phyloP scores from a whole-genome alignment of 2,113 vertebrate genomes.

The Bettongia penicillata region DNA sequence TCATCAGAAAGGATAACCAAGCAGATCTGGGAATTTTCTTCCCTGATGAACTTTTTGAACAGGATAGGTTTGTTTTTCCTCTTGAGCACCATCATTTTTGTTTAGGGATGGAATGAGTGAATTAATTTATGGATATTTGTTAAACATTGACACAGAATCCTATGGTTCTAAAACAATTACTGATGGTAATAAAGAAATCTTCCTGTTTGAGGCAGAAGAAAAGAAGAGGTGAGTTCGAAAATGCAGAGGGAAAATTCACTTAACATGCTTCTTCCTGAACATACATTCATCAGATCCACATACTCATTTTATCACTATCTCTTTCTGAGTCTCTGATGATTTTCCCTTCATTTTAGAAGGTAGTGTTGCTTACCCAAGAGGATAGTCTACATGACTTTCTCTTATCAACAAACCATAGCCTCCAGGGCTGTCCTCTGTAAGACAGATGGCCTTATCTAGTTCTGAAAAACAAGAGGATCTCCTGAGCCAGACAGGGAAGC shows the following conservation, averaged over 20 bases:
- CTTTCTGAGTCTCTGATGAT: background rate
- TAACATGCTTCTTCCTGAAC: background rate
- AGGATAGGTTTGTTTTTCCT: background rate
- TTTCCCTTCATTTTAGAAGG: too few species aligned
- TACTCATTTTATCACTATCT: background rate
- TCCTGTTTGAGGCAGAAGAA: background rate
- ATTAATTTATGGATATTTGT: background rate
- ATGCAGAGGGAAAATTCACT: background rate
- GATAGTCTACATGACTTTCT: background rate
- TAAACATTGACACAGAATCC: background rate
- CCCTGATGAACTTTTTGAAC: slow-evolving; percentile 2
- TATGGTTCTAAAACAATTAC: background rate
- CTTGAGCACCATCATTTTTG: background rate
- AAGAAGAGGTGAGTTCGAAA: fast-evolving
- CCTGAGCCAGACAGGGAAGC: background rate
- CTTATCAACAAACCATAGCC: background rate
- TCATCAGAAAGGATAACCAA: slow-evolving; percentile 1
- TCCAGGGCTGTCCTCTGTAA: background rate
- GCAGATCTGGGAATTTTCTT: background rate
- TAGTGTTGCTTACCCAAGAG: background rate
- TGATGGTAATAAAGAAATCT: background rate
- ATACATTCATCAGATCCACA: background rate
- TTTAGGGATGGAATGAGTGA: background rate
- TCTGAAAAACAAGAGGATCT: background rate
- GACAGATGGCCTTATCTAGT: background rate